Evolutionary conservation across 2,113 vertebrate species (phyloP).

Genomic region (Oncorhynchus kisutch): DNA sequence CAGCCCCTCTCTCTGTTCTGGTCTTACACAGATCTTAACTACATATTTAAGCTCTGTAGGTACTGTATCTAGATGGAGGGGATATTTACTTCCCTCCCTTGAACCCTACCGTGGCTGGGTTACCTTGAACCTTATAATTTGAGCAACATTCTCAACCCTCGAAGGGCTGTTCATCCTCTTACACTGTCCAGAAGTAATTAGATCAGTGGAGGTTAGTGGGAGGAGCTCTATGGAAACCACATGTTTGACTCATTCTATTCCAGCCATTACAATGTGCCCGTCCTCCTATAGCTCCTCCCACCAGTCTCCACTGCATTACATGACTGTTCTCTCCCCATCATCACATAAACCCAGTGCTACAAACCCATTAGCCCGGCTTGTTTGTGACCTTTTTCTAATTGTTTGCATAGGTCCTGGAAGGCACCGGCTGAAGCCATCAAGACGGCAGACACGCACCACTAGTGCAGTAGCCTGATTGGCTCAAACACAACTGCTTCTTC

Average conservation of each 20-base stretch:
- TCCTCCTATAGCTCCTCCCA: no score
- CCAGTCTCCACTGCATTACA: not conserved
- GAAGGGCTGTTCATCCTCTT: slow-evolving; percentile 27
- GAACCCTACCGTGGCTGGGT: no score
- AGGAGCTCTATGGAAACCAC: no score
- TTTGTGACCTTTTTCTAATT: not conserved
- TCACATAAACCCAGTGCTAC: slow-evolving; percentile 1
- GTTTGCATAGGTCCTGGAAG: not conserved
- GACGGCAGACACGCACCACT: not conserved
- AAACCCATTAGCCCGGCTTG: not conserved
- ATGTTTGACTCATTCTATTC: no score
- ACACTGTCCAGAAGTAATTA: not conserved
- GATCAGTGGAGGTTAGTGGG: no score
- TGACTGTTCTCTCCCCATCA: slow-evolving; percentile 15
- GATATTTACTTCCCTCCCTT: not conserved
- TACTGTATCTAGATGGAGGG: no score
- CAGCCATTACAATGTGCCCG: no score
- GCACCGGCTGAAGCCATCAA: slow-evolving; percentile 2
- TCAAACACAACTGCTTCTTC: no score
- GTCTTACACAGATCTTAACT: no score
- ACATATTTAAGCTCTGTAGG: not conserved
- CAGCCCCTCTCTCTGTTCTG: not conserved
- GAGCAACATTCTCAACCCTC: slow-evolving; percentile 3
- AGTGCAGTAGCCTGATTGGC: not conserved
- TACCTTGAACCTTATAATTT: not conserved